Evolutionary conservation across 92 coral and sea anemone species (phyloP).

Genomic region (Zoanthus solanderi): DNA sequence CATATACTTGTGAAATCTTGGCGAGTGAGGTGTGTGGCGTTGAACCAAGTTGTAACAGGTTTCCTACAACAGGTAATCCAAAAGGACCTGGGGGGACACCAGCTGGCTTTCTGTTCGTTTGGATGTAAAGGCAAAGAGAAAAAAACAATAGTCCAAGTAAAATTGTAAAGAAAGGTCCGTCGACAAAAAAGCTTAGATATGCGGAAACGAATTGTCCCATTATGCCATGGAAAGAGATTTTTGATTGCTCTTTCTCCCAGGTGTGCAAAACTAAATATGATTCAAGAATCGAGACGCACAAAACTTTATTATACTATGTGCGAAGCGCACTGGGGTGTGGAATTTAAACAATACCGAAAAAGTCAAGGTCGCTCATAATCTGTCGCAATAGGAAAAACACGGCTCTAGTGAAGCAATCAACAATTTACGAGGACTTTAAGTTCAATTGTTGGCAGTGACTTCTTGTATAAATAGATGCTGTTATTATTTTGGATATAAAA

Average conservation of each 20-base stretch:
- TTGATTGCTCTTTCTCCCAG: background rate
- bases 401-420: background rate
- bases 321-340: conserved; percentile 19
- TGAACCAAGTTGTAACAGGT: conserved; percentile 75
- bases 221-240: background rate
- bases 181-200: conserved; percentile 6
- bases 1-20: conserved; percentile 68
- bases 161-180: conserved; percentile 10
- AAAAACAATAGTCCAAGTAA: conserved; percentile 18
- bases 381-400: background rate
- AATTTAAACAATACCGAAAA: background rate
- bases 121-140: conserved; percentile 8
- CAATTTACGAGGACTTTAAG: background rate
- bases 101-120: conserved; percentile 29
- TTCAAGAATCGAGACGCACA: conserved; percentile 11
- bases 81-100: conserved; percentile 81
- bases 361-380: conserved; percentile 31
- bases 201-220: background rate
- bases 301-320: background rate
- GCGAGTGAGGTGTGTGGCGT: conserved; percentile 69
- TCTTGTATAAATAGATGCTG: background rate
- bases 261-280: conserved; percentile 14
- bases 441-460: background rate
- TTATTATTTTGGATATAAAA: background rate
- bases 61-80: conserved; percentile 76